Base-by-base conservation (phyloP, 2,797 vertebrate species). In the Poecilia gillii region DNA sequence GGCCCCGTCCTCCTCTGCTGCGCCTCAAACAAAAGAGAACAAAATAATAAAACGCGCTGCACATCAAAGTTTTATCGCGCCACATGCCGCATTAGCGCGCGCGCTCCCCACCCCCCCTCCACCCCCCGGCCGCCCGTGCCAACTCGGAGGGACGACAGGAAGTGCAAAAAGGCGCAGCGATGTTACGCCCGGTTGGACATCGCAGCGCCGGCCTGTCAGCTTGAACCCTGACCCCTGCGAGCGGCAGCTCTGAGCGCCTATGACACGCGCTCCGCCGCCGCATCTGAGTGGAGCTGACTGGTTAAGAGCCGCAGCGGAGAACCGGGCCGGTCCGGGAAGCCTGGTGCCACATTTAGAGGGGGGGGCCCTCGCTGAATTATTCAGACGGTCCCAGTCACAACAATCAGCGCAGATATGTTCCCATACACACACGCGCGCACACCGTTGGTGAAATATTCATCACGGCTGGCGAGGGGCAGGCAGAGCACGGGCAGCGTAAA, bases 231-330 rank as follows among this genome's bases (percentile, higher is more conserved):
- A 97, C 94, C 94, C 90, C 89, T 73, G 73, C 92, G 89, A 89
- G 87, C 88, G 2, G 80, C 68, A 85, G 85, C 88, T 46, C 84
- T 93, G 94, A 95, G 87, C 92, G 23, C 89, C 93, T 90, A 73
- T 93, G 94, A 95, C 94, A 95, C 89, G 85, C 89, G 84, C 79
- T 87, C 90, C 88, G 88, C 88, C 33, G 23, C 84, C 82, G 89
- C 81, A 80, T 87, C 85, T 95, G 95, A 97, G 91, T 90, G 88
- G 88, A 95, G 91, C 92, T 94, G 93, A 97, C 94, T 96, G 92
- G 88, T 93, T 95, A 94, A 95, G 94, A 96, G 94, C 87, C 68
- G 6, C 82, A 81, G 93, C 87, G 94, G 91, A 83, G 90, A 87
- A 76, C 74, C 82, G 12, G 84, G 79, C 82, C 5, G 87, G 88